A percentile compares a stretch with the other conserved stretches of the same genome.
These are phyloP conservation scores for Yponomeuta cagnagella DNA, from an alignment of 2,888 invertebrate species.

Conservation along the genomic window DNA sequence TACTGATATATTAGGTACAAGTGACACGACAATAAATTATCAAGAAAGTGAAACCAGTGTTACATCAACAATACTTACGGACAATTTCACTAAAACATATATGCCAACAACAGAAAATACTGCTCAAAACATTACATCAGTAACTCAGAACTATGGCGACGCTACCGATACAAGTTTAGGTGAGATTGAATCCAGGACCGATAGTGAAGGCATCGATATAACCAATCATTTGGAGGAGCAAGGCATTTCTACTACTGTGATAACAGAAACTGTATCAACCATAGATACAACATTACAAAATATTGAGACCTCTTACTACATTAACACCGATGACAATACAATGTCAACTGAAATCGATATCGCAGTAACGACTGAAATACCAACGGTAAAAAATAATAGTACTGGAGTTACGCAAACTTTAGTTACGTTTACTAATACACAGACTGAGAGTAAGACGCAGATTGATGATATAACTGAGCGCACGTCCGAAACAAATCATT, in stretches of 20 bases:
- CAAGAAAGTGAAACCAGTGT: slow-evolving; percentile 24
- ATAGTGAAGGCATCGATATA: background rate
- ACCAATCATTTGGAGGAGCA: background rate
- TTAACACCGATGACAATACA: slow-evolving; percentile 19
- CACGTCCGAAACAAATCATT: background rate
- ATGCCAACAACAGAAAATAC: background rate
- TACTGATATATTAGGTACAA: slow-evolving; percentile 21
- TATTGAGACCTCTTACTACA: background rate
- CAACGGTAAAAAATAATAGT: background rate
- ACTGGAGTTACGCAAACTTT: background rate
- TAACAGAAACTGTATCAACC: background rate
- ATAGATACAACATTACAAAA: background rate
- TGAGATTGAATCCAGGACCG: slow-evolving; percentile 6
- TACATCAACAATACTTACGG: slow-evolving; percentile 17
- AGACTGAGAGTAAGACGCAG: background rate
- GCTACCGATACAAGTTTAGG: background rate
- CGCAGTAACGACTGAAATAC: background rate
- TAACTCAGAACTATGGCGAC: background rate
- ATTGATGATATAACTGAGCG: background rate
- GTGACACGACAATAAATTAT: slow-evolving; percentile 20
- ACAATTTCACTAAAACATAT: slow-evolving; percentile 11
- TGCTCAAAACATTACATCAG: background rate
- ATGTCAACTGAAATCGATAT: background rate
- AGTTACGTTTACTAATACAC: background rate
- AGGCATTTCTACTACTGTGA: background rate